Evolutionary conservation across 53 echinoderm and acorn worm species (phyloP), one percentile per base, ranked within the genome.

Genomic region (Mesocentrotus franciscanus): DNA sequence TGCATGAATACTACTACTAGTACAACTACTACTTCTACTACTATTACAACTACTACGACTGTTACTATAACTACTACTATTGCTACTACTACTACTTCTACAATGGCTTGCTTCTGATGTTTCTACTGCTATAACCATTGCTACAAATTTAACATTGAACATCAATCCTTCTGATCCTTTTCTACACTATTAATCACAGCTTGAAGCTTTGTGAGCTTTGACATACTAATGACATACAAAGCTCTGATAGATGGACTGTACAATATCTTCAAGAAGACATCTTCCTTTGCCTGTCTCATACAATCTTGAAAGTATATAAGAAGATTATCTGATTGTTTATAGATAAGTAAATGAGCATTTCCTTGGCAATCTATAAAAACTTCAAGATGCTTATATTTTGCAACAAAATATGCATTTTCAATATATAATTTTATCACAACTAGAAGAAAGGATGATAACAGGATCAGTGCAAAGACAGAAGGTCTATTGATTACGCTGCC

Each of bases 11-110:
- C 24, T 78, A 78, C 78, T 78, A 78, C 78, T 78, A 78, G 16
- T 78, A 78, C 27, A 11, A 78, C 78, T 78, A 78, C 78, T 78
- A 78, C 78, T n/a, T 17, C 78, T 78, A 78, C 78, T 18, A n/a
- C 60, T n/a, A n/a, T n/a, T 78, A 78, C 78, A 16, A 32, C 30
- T 78, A 0, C 78, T 78, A n/a, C 78, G 10, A n/a, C 78, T 78
- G 0, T 24, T 78, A 78, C 78, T 78, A 76, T 9, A 3, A 42
- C 85, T 35, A 84, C 42, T 85, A 55, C 85, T 18, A 85, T 56
- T 85, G 5, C 56, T 56, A 20, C 85, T 85, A 22, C 56, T 55
- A 85, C 56, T 85, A 32, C 33, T 55, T 59, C 59, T 89, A 56
- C 89, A 56, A 18, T 14, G 8, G 56, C 56, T 26, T 85, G 13